Evolutionary conservation across 37 sponge, comb jelly and placozoan genomes (phyloP).

Genomic region (Agelas oroides): DNA sequence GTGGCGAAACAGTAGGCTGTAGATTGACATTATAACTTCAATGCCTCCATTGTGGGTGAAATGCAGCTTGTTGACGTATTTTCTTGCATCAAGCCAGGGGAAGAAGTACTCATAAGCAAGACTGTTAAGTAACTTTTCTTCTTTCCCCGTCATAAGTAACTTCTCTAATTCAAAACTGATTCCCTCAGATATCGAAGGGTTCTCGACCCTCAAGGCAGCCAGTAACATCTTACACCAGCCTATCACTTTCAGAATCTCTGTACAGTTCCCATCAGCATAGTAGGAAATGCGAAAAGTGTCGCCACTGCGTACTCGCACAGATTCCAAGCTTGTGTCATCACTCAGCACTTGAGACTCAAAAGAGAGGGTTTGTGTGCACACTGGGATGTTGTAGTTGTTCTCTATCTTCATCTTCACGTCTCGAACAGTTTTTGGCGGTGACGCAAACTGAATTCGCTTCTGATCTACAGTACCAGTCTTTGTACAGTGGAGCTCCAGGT

Average conservation of each 20-base stretch:
- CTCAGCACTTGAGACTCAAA: background rate
- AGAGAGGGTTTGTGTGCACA: background rate
- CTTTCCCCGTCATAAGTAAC: background rate
- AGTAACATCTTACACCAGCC: background rate
- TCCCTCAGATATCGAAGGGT: background rate
- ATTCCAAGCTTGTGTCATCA: background rate
- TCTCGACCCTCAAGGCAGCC: background rate
- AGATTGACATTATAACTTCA: background rate
- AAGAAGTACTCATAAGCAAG: constrained; percentile 33
- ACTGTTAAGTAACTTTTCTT: background rate
- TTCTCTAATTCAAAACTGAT: constrained; percentile 2
- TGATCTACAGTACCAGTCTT: background rate
- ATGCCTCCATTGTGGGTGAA: background rate
- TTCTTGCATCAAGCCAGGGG: constrained; percentile 17
- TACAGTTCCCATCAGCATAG: constrained; percentile 5
- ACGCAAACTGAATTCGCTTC: background rate
- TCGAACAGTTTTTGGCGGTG: background rate
- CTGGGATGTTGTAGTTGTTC: background rate
- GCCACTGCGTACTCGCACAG: background rate
- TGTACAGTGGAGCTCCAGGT: constrained; percentile 29
- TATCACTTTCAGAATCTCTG: background rate
- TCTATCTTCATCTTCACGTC: constrained; percentile 1
- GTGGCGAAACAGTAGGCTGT: background rate
- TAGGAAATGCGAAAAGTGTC: constrained; percentile 17
- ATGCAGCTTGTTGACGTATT: constrained; percentile 17